Conservation (phyloP, 2,888 invertebrate genomes). For the Sialis fuliginosa region DNA sequence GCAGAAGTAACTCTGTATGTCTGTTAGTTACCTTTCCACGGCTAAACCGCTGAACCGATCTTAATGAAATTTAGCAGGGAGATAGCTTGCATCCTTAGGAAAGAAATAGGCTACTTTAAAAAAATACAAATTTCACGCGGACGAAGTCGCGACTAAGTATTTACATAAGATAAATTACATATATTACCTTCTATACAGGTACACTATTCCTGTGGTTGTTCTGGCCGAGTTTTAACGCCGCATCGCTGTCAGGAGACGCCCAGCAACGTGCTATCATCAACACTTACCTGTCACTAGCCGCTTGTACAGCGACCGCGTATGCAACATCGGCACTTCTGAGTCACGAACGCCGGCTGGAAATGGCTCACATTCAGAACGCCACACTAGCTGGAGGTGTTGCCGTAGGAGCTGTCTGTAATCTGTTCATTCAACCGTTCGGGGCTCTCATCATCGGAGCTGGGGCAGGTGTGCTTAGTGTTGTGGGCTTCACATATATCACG, state of each 20-base stretch:
- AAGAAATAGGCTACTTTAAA: too few relatives aligned
- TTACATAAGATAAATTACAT: too few relatives aligned
- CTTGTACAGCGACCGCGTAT: slow-evolving; percentile 69
- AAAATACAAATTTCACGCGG: too few relatives aligned
- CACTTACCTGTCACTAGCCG: slow-evolving; percentile 76
- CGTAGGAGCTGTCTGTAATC: slow-evolving; percentile 67
- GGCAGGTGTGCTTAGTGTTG: slow-evolving; percentile 61
- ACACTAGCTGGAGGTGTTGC: slow-evolving; percentile 89
- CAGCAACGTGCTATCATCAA: slow-evolving; percentile 80
- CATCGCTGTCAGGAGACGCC: slow-evolving; percentile 49
- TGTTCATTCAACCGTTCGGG: slow-evolving; percentile 68
- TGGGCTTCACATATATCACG: slow-evolving; percentile 61
- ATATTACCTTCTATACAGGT: slow-evolving; percentile 31
- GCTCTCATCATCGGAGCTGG: slow-evolving; percentile 64
- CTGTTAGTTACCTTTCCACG: too few relatives aligned
- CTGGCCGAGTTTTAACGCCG: slow-evolving; percentile 95
- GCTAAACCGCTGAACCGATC: too few relatives aligned
- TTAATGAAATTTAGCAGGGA: too few relatives aligned
- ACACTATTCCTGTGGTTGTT: slow-evolving; percentile 90
- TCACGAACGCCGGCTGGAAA: slow-evolving; percentile 60
- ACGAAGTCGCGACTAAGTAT: too few relatives aligned
- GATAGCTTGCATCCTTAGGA: too few relatives aligned
- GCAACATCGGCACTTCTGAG: slow-evolving; percentile 62
- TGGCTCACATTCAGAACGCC: slow-evolving; percentile 90
- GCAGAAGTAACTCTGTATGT: too few relatives aligned